These are phyloP conservation scores for Mirounga angustirostris DNA, from an alignment of 2,113 vertebrate species.

Conservation along the genomic window DNA sequence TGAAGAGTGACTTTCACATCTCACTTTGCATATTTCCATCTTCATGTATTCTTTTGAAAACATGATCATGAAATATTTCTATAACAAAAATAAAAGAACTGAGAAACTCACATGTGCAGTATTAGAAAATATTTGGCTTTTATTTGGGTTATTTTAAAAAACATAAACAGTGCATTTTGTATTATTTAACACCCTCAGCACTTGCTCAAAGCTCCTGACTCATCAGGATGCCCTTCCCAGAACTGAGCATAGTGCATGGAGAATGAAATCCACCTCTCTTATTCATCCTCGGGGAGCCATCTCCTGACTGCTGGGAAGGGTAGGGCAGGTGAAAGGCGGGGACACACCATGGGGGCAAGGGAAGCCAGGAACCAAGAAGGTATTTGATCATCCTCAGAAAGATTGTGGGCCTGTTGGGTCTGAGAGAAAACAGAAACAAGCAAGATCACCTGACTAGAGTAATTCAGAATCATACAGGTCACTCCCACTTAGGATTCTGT, in stretches of 20 bases:
- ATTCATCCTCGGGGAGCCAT: background rate
- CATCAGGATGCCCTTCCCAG: slow-evolving; percentile 68
- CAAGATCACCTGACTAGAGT: background rate
- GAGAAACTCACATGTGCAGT: background rate
- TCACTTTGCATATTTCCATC: background rate
- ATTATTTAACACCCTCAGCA: slow-evolving; percentile 73
- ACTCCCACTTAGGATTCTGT: background rate
- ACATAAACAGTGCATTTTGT: background rate
- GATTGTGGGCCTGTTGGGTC: background rate
- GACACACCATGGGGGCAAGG: accelerated
- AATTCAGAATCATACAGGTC: background rate
- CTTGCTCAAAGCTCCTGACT: slow-evolving; percentile 71
- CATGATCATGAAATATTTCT: background rate
- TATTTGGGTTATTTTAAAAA: background rate
- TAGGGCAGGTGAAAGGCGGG: background rate
- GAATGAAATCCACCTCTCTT: slow-evolving; percentile 78
- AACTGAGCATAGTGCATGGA: slow-evolving; percentile 70
- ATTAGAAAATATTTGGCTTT: slow-evolving; percentile 48
- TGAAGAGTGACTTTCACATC: background rate
- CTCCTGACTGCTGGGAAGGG: background rate
- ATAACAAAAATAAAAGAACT: background rate
- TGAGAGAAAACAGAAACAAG: background rate
- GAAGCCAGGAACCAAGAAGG: background rate
- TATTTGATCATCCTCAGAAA: background rate
- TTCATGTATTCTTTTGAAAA: slow-evolving; percentile 27